phyloP scores from a whole-genome alignment of 2,888 invertebrate species.

The Dichetophora obliterata region DNA sequence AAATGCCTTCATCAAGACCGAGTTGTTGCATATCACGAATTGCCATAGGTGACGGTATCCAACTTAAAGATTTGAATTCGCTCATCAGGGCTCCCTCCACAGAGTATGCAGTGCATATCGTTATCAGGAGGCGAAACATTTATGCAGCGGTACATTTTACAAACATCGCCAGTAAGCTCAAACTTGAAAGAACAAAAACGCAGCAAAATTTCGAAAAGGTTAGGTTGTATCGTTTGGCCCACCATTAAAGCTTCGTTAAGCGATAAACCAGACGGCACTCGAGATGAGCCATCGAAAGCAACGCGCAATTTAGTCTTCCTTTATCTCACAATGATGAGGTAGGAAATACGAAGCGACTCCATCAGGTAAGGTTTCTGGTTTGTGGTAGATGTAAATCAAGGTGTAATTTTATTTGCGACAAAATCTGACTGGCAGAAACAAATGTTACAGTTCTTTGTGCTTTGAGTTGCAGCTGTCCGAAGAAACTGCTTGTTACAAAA shows the following conservation, averaged over 20 bases:
- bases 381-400: not conserved
- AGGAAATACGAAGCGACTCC: slow-evolving; percentile 16
- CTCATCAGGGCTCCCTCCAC: slow-evolving; percentile 13
- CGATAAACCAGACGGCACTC: slow-evolving; percentile 15
- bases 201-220: slow-evolving; percentile 9
- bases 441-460: too few relatives aligned
- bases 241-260: slow-evolving; percentile 39
- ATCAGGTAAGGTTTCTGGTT: too few relatives aligned
- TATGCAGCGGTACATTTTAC: slow-evolving; percentile 36
- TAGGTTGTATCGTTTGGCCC: slow-evolving; percentile 21
- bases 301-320: slow-evolving; percentile 1
- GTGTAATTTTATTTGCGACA: not conserved
- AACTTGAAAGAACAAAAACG: slow-evolving; percentile 21
- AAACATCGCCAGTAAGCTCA: slow-evolving; percentile 26
- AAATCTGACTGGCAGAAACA: too few relatives aligned
- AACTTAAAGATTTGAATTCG: too few relatives aligned
- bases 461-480: not conserved
- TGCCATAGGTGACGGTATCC: too few relatives aligned
- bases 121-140: slow-evolving; percentile 4
- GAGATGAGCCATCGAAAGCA: not conserved
- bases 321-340: slow-evolving; percentile 9
- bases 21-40: too few relatives aligned
- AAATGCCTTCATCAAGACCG: too few relatives aligned
- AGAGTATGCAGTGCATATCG: slow-evolving; percentile 30
- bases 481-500: slow-evolving; percentile 27